These are phyloP conservation scores for Drosophila multiciliata DNA, from an alignment of 2,888 invertebrate species.

Conservation along the genomic window DNA sequence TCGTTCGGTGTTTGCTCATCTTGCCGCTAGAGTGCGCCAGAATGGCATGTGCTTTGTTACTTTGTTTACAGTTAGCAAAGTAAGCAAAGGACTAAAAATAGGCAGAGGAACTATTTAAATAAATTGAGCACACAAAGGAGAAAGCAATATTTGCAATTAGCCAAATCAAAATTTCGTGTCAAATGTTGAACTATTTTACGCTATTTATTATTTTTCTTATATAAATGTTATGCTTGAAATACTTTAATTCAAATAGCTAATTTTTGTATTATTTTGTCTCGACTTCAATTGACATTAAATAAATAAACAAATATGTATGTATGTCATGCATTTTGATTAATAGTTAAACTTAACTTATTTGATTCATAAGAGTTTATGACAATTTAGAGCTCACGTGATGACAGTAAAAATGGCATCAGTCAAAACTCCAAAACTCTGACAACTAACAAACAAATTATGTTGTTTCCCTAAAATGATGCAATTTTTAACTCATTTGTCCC, in stretches of 20 bases:
- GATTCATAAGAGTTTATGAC: constrained; percentile 1
- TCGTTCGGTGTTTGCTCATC: constrained; percentile 47
- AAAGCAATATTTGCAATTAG: not conserved
- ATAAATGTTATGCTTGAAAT: not conserved
- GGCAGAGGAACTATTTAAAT: constrained; percentile 29
- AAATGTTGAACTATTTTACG: not conserved
- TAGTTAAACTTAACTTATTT: not conserved
- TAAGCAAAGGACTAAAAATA: constrained; percentile 24
- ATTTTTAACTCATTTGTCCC: constrained; percentile 18
- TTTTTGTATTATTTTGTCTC: not conserved
- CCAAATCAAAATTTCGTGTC: not conserved
- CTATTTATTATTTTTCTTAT: not conserved
- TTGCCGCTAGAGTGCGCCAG: constrained; percentile 57
- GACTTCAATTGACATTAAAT: not conserved
- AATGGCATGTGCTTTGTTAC: constrained; percentile 11
- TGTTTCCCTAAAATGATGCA: not conserved
- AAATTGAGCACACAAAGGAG: not conserved
- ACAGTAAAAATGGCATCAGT: constrained; percentile 11
- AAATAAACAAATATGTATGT: not conserved
- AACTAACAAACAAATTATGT: not conserved
- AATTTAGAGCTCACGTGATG: constrained; percentile 23
- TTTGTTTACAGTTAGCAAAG: constrained; percentile 41
- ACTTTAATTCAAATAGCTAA: not conserved
- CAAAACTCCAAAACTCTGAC: not conserved
- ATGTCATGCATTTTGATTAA: constrained; percentile 12